phyloP scores from a whole-genome alignment of 1,140 invertebrate species.

The Lepidotrigona ventralis region DNA sequence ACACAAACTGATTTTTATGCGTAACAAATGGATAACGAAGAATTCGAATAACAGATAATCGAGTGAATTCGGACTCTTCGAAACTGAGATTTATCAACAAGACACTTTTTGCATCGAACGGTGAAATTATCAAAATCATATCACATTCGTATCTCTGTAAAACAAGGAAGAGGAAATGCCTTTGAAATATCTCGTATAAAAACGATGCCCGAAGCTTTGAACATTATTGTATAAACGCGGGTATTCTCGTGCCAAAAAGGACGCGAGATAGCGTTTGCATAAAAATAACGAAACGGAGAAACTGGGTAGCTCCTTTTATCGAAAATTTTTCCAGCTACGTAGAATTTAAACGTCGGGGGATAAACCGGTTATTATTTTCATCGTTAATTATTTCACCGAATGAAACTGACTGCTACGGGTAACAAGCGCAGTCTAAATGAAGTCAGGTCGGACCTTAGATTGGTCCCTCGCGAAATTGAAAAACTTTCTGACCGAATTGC shows the following conservation, averaged over 20 bases:
- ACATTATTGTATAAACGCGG: neutral
- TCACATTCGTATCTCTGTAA: neutral
- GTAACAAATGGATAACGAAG: no score
- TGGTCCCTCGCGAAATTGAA: neutral
- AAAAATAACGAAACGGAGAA: neutral
- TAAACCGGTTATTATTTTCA: neutral
- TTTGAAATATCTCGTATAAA: neutral
- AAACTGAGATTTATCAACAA: no score
- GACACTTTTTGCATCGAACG: no score
- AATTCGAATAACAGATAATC: no score
- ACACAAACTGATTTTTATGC: no score
- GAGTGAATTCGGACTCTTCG: no score
- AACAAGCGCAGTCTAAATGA: neutral
- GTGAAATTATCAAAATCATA: neutral
- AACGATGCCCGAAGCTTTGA: neutral
- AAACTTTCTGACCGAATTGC: neutral
- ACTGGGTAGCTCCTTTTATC: neutral
- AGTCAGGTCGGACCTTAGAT: neutral
- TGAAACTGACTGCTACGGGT: neutral
- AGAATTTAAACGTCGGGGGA: neutral
- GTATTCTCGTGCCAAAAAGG: no score
- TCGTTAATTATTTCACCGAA: neutral
- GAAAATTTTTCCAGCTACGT: no score
- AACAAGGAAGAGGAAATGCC: neutral
- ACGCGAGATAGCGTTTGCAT: no score